A percentile compares a stretch with the other conserved stretches of the same genome.
phyloP scores from a whole-genome alignment of 2,888 invertebrate species.

The Platycheirus rosarum region DNA sequence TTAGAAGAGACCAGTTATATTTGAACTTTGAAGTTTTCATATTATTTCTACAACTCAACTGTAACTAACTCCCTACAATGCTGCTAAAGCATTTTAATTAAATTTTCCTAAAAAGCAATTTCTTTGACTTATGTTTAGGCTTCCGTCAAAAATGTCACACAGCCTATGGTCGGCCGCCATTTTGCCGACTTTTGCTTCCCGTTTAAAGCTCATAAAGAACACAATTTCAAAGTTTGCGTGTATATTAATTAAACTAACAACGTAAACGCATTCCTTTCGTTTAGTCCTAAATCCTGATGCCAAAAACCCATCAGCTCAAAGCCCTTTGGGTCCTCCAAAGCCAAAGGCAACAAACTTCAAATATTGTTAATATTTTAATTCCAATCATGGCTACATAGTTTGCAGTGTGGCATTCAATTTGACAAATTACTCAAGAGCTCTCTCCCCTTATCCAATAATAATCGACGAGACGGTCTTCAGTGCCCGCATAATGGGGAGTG shows the following conservation, averaged over 20 bases:
- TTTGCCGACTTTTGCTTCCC: not conserved
- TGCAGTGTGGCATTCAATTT: conserved; percentile 63
- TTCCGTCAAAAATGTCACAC: conserved; percentile 32
- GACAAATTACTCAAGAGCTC: conserved; percentile 66
- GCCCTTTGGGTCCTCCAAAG: not conserved
- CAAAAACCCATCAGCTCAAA: too few species aligned
- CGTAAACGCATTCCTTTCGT: conserved; percentile 58
- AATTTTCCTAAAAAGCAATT: conserved; percentile 53
- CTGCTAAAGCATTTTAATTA: conserved; percentile 61
- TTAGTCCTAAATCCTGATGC: not conserved
- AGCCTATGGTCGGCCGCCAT: conserved; percentile 3
- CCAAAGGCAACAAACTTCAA: conserved; percentile 30
- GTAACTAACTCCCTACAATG: not conserved
- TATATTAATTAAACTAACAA: conserved; percentile 68
- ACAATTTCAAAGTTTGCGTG: conserved; percentile 60
- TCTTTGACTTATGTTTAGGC: conserved; percentile 54
- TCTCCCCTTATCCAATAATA: conserved; percentile 28
- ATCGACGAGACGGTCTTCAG: conserved; percentile 19
- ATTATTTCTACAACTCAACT: conserved; percentile 7
- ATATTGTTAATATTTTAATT: conserved; percentile 72
- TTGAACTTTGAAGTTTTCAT: conserved; percentile 35
- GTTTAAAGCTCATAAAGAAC: conserved; percentile 46
- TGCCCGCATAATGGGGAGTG: conserved; percentile 5
- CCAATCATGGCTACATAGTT: conserved; percentile 56
- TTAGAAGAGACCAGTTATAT: not conserved